These are phyloP conservation scores for Umimayanthus chanpuru DNA, from an alignment of 92 coral and sea anemone species.

Conservation along the genomic window DNA sequence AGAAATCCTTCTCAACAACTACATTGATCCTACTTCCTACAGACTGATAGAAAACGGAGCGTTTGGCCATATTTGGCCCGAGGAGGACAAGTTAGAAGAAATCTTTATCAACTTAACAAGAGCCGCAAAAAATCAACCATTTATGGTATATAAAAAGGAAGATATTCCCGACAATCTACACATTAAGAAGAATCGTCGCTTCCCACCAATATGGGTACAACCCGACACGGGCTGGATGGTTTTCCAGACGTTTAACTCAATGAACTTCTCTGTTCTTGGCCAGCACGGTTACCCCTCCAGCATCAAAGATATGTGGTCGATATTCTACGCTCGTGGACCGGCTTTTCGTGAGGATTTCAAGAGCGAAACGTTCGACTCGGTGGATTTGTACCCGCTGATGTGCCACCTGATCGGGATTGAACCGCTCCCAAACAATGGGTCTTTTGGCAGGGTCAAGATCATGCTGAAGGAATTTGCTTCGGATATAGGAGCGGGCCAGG, in stretches of 20 bases:
- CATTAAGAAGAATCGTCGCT: conserved; percentile 84
- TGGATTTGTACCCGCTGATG: conserved; percentile 73
- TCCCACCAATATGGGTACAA: conserved; percentile 83
- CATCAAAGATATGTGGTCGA: conserved; percentile 41
- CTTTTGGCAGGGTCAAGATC: conserved; percentile 51
- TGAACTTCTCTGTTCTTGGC: conserved; percentile 53
- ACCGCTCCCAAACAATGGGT: conserved; percentile 72
- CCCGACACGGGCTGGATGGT: conserved; percentile 78
- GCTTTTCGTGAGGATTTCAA: conserved; percentile 59
- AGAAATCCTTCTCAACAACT: conserved; percentile 24
- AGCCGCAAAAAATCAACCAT: conserved; percentile 4
- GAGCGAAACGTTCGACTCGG: conserved; percentile 34
- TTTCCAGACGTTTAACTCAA: conserved; percentile 19
- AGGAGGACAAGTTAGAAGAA: conserved; percentile 52
- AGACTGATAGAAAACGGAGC: conserved; percentile 28
- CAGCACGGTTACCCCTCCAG: conserved; percentile 61
- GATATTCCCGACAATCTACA: conserved; percentile 78
- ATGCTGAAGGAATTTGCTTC: conserved; percentile 43
- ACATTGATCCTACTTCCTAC: conserved; percentile 51
- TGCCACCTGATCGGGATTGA: conserved; percentile 63
- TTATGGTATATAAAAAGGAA: conserved; percentile 66
- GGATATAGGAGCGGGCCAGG: neutral
- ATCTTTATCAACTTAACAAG: conserved; percentile 57
- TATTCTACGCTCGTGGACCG: conserved; percentile 71
- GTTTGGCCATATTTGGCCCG: conserved; percentile 64